Base-by-base conservation (phyloP, 2,888 invertebrate species). In the Cryptus armator region DNA sequence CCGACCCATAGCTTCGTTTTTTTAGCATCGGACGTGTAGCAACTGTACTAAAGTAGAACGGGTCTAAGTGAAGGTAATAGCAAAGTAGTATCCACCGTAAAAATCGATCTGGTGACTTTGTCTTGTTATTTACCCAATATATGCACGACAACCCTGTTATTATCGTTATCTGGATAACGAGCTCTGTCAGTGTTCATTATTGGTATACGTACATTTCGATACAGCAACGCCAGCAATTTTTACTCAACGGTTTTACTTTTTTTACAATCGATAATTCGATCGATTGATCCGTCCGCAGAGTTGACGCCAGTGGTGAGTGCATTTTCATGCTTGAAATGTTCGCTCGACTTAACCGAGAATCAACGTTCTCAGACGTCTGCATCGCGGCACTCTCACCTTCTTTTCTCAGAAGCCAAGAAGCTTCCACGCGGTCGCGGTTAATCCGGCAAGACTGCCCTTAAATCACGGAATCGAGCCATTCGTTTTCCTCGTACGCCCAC, bases 391-490 rank as follows among this genome's bases (percentile, higher is more conserved):
- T 51, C 68, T 12, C 29, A 9, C 79, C 7, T 62, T 76, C 16
- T 56, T 67, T 19, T 48, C 59, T 68, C 24, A 29, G 4, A 46
- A 67, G 43, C 51, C 66, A 12, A 74, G 43, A 24, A 48, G 70
- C 71, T 24, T 37, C 62, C 56, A 43, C 46, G 71, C n/a, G 43
- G 56, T 46, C 74, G 44, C 76, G 44, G 48, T 67, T 86, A 76
- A 86, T 85, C 74, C 84, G 19, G 56, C 74, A 46, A 75, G 64
- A 64, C 81, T 66, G 59, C 46, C 74, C 81, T 84, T 86, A 86
- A 86, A 86, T 85, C 86, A 87, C 84, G 70, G 70, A 68, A 81
- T 81, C 82, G 81, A 76, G 82, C 84, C 66, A 84, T 86, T 86
- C 68, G 67, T 86, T 86, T 86, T 76, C 67, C 86, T 51, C 53